Evolutionary conservation across 1,140 invertebrate species (phyloP).

Genomic region (Drosophila ogumai): DNA sequence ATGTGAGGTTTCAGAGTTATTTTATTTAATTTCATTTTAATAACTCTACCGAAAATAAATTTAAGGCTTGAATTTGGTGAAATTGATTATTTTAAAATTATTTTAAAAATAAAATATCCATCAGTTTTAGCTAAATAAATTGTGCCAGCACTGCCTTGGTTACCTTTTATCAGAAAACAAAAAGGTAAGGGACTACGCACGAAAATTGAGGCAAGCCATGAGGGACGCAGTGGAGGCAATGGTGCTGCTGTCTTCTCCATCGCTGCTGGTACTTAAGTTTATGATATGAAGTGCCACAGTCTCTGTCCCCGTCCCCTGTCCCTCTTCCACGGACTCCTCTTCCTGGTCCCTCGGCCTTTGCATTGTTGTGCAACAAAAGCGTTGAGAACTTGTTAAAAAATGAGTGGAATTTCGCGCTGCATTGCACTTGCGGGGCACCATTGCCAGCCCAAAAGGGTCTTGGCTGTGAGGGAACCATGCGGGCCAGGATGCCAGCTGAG

Average conservation of each 20-base stretch:
- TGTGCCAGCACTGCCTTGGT: slow-evolving; percentile 13
- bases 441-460: slow-evolving; percentile 23
- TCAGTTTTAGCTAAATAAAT: not conserved
- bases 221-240: slow-evolving; percentile 24
- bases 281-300: slow-evolving; percentile 63
- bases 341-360: slow-evolving; percentile 56
- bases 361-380: slow-evolving; percentile 80
- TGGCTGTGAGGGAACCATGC: slow-evolving; percentile 16
- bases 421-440: slow-evolving; percentile 65
- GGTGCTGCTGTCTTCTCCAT: slow-evolving; percentile 32
- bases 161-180: slow-evolving; percentile 22
- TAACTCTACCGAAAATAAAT: not conserved
- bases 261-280: slow-evolving; percentile 54
- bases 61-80: not conserved
- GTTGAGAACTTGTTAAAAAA: slow-evolving; percentile 80
- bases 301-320: slow-evolving; percentile 5
- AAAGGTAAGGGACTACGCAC: slow-evolving; percentile 34
- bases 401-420: slow-evolving; percentile 82
- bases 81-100: not conserved
- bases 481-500: slow-evolving; percentile 30
- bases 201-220: slow-evolving; percentile 11
- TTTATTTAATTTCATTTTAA: too few species aligned
- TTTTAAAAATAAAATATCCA: not conserved
- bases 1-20: accelerated
- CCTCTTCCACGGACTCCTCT: slow-evolving; percentile 15